Evolutionary conservation across 2,113 vertebrate genomes (phyloP), one percentile per base, ranked within the genome.

Genomic region (Hyperoodon ampullatus): DNA sequence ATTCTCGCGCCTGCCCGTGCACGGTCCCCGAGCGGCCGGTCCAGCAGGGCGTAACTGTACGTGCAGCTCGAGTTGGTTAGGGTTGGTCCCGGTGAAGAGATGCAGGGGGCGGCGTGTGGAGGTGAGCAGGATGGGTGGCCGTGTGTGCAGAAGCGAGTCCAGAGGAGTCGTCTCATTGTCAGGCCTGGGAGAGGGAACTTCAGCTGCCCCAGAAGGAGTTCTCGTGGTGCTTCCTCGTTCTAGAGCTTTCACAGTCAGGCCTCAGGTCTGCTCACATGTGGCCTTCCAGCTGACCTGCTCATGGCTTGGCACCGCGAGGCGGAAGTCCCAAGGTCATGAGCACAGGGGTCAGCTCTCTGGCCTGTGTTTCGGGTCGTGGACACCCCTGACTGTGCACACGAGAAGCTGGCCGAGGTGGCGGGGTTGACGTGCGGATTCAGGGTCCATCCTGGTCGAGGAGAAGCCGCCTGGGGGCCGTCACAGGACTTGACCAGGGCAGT

Each of bases 141-240:
- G 6, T 9, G 35, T 33, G 68, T 3, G 12, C n/a, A 9, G 30
- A 13, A 13, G 2, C 5, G 2, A 10, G 18, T 8, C 39, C 60
- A 23, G 28, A 24, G 16, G 7, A 1, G 3, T 7, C n/a, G 3
- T 26, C 39, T n/a, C 6, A 8, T 1, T 3, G 39, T 21, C 0
- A 1, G 14, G 47, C 19, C 18, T 4, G 8, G 21, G 72, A 24
- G n/a, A 26, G 35, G 58, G 15, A 39, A 2, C 8, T 1, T 5
- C 5, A 6, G 2, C 28, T 30, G 33, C 15, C 9, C 33, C 11
- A 3, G 6, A 39, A 42, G 2, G 3, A 4, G 53, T 28, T 50
- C 13, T 8, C 0, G 21, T 1, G 19, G 11, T 4, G 0, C 21
- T 0, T 21, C 8, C 0, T 5, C 2, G 9, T 15, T 18, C 8